These are phyloP conservation scores for Potamilus streckersoni DNA, from an alignment of 1,140 invertebrate genomes.

Conservation along the genomic window DNA sequence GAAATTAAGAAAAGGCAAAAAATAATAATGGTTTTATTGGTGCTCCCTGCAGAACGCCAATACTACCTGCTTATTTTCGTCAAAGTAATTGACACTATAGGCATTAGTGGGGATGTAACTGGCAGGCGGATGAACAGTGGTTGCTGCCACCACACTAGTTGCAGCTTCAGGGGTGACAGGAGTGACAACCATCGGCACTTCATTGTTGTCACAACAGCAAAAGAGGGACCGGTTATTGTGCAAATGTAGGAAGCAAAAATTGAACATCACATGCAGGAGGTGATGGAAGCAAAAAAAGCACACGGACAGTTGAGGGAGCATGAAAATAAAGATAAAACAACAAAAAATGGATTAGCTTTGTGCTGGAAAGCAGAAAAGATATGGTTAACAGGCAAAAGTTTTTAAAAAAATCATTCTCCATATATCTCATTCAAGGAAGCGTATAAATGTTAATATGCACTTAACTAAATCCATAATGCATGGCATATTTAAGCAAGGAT, in stretches of 20 bases:
- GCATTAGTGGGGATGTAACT: constrained; percentile 83
- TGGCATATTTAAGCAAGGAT: too few relatives aligned
- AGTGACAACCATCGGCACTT: constrained; percentile 54
- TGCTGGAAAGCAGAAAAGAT: constrained; percentile 21
- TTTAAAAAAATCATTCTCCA: too few relatives aligned
- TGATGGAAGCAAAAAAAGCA: constrained; percentile 43
- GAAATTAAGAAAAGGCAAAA: constrained; percentile 3
- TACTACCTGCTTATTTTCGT: constrained; percentile 92
- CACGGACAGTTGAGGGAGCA: constrained; percentile 48
- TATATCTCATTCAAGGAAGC: too few relatives aligned
- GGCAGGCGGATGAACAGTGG: constrained; percentile 47
- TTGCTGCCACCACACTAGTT: constrained; percentile 45
- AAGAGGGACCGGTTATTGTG: constrained; percentile 74
- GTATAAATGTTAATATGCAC: too few relatives aligned
- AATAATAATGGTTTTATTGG: neutral
- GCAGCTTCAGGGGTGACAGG: constrained; percentile 42
- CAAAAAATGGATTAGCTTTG: constrained; percentile 21
- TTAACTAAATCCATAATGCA: too few relatives aligned
- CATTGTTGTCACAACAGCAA: constrained; percentile 64
- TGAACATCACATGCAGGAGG: constrained; percentile 48
- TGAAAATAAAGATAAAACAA: constrained; percentile 39
- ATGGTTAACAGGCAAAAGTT: too few relatives aligned
- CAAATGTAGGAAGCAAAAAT: constrained; percentile 71
- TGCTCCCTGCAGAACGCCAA: constrained; percentile 13
- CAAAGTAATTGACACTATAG: constrained; percentile 94